These are phyloP conservation scores for Neomicropteryx cornuta DNA, from an alignment of 1,140 invertebrate species.

Conservation along the genomic window DNA sequence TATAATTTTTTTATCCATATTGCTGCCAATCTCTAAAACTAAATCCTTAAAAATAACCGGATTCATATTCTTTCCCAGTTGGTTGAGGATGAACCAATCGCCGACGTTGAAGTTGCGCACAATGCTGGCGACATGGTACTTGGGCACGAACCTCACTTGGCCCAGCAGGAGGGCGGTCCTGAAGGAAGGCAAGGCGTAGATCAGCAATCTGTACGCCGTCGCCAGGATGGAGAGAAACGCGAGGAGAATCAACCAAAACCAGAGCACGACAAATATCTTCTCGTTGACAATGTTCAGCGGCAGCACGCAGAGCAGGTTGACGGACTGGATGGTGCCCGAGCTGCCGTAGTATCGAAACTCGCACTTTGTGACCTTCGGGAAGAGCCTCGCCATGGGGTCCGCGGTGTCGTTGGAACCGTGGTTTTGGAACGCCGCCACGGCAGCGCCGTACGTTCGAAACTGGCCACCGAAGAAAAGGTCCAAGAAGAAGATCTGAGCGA, in stretches of 20 bases:
- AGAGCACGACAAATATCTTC: constrained; percentile 68
- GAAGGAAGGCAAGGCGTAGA: constrained; percentile 35
- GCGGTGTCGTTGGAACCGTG: constrained; percentile 24
- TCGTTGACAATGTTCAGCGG: constrained; percentile 71
- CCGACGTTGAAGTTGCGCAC: constrained; percentile 44
- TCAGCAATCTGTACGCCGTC: constrained; percentile 46
- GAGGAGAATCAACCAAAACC: constrained; percentile 71
- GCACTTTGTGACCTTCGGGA: constrained; percentile 76
- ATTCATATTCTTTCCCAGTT: constrained; percentile 56
- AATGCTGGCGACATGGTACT: constrained; percentile 37
- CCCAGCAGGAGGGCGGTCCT: constrained; percentile 44
- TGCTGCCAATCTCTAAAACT: no score
- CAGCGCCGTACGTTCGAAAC: constrained; percentile 58
- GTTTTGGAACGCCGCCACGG: constrained; percentile 36
- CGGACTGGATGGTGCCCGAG: constrained; percentile 44
- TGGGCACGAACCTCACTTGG: constrained; percentile 35
- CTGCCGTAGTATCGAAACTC: constrained; percentile 51
- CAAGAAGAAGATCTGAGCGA: constrained; percentile 47
- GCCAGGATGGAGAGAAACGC: constrained; percentile 47
- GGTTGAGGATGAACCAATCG: constrained; percentile 59
- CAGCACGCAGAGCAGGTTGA: constrained; percentile 61
- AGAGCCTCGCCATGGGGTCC: constrained; percentile 48
- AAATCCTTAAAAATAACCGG: constrained; percentile 44
- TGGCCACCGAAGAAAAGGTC: constrained; percentile 64
- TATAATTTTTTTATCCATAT: no score